A percentile compares a stretch with the other conserved stretches of the same genome.
phyloP scores from a whole-genome alignment of 2,888 invertebrate genomes.

The Cylindroiulus punctatus region DNA sequence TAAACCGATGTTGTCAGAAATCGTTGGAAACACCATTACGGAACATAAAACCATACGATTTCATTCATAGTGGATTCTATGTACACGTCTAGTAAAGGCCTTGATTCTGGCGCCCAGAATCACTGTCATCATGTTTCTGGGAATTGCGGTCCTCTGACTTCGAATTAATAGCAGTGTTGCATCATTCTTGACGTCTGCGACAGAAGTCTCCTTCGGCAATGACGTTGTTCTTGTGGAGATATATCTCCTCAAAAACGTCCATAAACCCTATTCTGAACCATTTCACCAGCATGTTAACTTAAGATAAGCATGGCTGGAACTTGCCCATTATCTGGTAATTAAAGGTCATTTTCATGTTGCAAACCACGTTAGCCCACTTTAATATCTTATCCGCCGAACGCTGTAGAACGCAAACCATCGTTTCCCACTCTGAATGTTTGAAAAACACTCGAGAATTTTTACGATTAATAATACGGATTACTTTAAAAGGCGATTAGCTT shows the following conservation, averaged over 20 bases:
- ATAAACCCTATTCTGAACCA: too few relatives aligned
- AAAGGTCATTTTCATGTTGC: background rate
- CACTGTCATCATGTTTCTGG: background rate
- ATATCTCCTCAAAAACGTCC: too few relatives aligned
- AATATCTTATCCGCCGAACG: background rate
- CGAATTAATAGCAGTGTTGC: background rate
- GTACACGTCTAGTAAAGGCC: background rate
- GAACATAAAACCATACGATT: background rate
- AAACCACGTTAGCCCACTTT: background rate
- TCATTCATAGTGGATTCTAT: background rate
- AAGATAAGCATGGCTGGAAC: too few relatives aligned
- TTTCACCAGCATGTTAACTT: too few relatives aligned
- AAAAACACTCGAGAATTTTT: background rate
- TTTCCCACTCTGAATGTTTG: background rate
- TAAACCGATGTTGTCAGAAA: constrained; percentile 10
- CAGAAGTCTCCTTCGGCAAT: background rate
- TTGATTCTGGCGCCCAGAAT: too few relatives aligned
- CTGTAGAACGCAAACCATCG: background rate
- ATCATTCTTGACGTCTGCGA: constrained; percentile 8
- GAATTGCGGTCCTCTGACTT: background rate
- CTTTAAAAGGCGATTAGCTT: background rate
- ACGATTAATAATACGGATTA: background rate
- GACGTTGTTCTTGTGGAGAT: too few relatives aligned
- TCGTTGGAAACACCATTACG: background rate
- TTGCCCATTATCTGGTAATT: too few relatives aligned